phyloP scores from a whole-genome alignment of 1,140 invertebrate genomes.

The Bombus pascuorum region DNA sequence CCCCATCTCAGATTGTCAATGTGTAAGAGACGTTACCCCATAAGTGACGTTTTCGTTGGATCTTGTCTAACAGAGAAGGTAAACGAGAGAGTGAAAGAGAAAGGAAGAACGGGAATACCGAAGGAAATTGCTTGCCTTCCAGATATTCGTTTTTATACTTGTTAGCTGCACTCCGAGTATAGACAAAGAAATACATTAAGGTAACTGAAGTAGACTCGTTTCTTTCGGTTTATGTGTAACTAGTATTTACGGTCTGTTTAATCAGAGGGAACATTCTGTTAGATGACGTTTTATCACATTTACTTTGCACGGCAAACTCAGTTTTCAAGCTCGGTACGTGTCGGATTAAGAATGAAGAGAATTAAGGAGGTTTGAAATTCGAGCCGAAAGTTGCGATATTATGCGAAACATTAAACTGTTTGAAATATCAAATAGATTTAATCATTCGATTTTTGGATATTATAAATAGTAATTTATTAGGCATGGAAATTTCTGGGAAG shows the following conservation, averaged over 20 bases:
- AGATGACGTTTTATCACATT: neutral
- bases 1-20: slow-evolving; percentile 29
- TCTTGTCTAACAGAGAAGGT: neutral
- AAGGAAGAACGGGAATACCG: neutral
- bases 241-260: slow-evolving; percentile 25
- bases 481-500: too few species aligned
- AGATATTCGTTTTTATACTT: slow-evolving; percentile 26
- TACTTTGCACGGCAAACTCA: neutral
- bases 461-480: too few species aligned
- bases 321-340: neutral
- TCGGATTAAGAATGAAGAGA: neutral
- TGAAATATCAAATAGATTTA: too few species aligned
- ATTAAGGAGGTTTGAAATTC: neutral
- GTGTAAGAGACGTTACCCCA: slow-evolving; percentile 19
- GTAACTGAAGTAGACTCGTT: slow-evolving; percentile 16
- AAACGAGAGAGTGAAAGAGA: neutral
- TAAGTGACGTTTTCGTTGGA: slow-evolving; percentile 37
- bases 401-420: neutral
- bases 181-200: slow-evolving; percentile 61
- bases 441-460: too few species aligned
- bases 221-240: neutral
- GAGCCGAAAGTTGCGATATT: neutral
- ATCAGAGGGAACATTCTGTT: neutral
- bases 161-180: slow-evolving; percentile 16
- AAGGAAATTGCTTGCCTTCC: slow-evolving; percentile 57